Base-by-base conservation (phyloP, 2,888 invertebrate species). In the Caprella mutica region DNA sequence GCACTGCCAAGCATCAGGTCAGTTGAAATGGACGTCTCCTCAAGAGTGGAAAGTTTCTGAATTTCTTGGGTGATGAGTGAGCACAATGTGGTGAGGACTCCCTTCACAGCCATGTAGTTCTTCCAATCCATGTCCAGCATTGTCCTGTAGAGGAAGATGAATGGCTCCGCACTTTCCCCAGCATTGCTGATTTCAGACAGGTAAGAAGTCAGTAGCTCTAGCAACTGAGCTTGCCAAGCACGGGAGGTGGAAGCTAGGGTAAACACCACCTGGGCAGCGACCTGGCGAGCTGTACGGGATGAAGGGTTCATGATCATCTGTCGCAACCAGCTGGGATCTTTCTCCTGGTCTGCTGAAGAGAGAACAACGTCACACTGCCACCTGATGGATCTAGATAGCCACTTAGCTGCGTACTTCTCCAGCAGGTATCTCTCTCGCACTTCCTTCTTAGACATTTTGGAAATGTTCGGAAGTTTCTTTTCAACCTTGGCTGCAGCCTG, bases 1-100 rank as follows among this genome's bases (percentile, higher is more conserved):
- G 93, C 90, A 74, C 86, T 93, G 3, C 94, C 91, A 77, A 94
- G 91, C 1, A 92, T 88, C 2, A 96, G 78, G 73, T 96, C 92
- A 0, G 93, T 92, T 0, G 89, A 93, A 2, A 96, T 77, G 0
- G 92, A 91, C 1, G 89, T 89, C 69, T 90, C 90, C 72, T 96
- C 96, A 29, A 94, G 76, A 12, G 84, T 81, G 72, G 90, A 89
- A 19, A 96, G 77, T 67, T 89, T 84, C 62, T 85, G 84, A 39
- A 93, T 91, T 77, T 96, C 94, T 66, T 82, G 80, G 0, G 87
- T 88, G 70, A 96, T 80, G 24, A 94, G 76, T 67, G 86, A 83
- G 0, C 91, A 92, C 50, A 96, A 80, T 66, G 85, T 82, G 6
- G 84, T 80, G 52, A 94, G 77, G 0, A 93, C 86, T 1, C 92